These are phyloP conservation scores for Desoria tigrina DNA, from an alignment of 2,888 invertebrate species.

Conservation along the genomic window DNA sequence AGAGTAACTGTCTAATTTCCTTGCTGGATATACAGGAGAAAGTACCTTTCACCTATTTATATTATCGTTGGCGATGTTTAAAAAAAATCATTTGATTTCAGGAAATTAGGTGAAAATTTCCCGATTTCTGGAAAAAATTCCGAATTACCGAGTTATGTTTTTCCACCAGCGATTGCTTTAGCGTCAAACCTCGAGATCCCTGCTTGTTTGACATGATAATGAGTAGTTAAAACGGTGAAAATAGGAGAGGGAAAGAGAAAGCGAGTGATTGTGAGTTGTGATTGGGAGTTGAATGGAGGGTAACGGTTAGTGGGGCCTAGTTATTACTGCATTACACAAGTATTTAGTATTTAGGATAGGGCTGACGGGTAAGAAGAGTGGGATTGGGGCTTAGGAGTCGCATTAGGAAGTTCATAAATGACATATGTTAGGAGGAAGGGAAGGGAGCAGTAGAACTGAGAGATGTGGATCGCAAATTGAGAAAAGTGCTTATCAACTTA, in stretches of 20 bases:
- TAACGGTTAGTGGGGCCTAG: constrained; percentile 2
- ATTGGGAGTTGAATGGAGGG: constrained; percentile 16
- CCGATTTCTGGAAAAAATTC: too few species aligned
- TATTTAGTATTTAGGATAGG: not conserved
- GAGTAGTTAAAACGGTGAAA: not conserved
- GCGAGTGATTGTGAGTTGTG: too few species aligned
- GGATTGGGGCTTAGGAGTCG: not conserved
- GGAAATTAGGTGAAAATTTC: too few species aligned
- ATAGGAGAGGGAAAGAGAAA: constrained; percentile 8
- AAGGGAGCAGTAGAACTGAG: constrained; percentile 28
- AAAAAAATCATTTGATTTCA: too few species aligned
- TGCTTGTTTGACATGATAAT: too few species aligned
- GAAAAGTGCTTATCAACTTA: constrained; percentile 54
- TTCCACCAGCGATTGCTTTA: too few species aligned
- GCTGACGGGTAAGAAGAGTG: not conserved
- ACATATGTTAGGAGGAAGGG: constrained; percentile 34
- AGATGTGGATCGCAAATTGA: constrained; percentile 53
- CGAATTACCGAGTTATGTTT: too few species aligned
- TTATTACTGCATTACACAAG: not conserved
- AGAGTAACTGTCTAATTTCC: too few species aligned
- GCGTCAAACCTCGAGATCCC: too few species aligned
- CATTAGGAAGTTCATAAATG: constrained; percentile 23
- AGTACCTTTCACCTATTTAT: too few species aligned
- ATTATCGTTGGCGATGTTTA: too few species aligned
- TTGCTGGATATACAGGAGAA: too few species aligned